Evolutionary conservation across 2,888 invertebrate genomes (phyloP), one percentile per base, ranked within the genome.

Genomic region (Panopea generosa): DNA sequence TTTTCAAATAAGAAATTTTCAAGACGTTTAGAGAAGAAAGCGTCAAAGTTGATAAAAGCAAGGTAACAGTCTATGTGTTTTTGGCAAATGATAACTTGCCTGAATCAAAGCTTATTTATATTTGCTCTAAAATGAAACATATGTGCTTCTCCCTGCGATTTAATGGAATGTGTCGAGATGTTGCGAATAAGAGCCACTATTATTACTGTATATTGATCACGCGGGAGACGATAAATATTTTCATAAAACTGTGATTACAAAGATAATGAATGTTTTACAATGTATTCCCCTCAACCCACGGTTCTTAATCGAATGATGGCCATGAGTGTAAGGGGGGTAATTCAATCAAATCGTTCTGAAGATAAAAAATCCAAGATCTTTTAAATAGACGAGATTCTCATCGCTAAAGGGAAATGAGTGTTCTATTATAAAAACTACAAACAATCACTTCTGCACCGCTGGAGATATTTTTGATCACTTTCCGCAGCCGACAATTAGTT

Each of bases 381-480:
- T 73, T 77, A 77, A 73, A 77, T 62, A 73, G 59, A 59, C 66
- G 57, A 57, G 57, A 62, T 57, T 72, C 70, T 50, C 53, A 62
- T 62, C 52, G 73, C 77, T 73, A 55, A 66, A 60, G 77, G 77
- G 73, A 73, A 77, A 77, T 73, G 66, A 73, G 70, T 66, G 69
- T 77, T 67, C 66, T 66, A 77, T 77, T 77, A 73, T 70, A 50
- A 75, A 65, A 70, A 75, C 75, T 52, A 69, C 56, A 69, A 61
- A 57, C 77, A 69, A 77, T 77, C 73, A 69, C 73, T 61, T 73
- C 69, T 67, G 69, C 62, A 56, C 75, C 40, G 43, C 66, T 77
- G 73, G 69, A 69, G 77, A 69, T 59, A 66, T 73, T 77, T 75
- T 72, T 79, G 75, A 79, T 79, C 67, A 77, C 52, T 77, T 72